Evolutionary conservation across 2,113 vertebrate species (phyloP).

Genomic region (Tragelaphus strepsiceros): DNA sequence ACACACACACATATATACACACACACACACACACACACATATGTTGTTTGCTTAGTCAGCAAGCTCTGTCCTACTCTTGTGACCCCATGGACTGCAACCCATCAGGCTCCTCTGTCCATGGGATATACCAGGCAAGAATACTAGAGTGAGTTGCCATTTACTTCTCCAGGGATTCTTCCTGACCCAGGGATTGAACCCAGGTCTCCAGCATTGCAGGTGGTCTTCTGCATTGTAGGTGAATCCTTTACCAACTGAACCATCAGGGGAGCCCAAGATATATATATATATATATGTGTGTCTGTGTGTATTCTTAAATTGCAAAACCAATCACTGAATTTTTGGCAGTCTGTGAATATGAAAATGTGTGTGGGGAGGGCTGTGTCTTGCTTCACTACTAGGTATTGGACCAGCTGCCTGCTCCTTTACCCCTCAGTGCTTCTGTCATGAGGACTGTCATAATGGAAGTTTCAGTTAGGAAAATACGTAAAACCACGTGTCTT

Average conservation of each 20-base stretch:
- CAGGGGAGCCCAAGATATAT: not conserved
- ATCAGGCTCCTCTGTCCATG: not conserved
- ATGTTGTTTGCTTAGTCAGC: not conserved
- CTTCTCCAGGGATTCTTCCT: not conserved
- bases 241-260: not conserved
- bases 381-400: not conserved
- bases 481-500: not conserved
- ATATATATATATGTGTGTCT: not conserved
- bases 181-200: not conserved
- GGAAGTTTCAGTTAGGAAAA: not conserved
- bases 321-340: not conserved
- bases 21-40: not conserved
- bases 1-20: not conserved
- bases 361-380: too few species aligned
- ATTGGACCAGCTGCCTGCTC: fast-evolving
- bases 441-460: fast-evolving
- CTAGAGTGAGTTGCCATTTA: not conserved
- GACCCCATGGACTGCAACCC: not conserved
- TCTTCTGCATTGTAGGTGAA: not conserved
- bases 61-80: not conserved
- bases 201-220: not conserved
- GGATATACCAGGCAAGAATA: not conserved
- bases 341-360: not conserved
- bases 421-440: not conserved
- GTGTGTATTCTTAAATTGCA: not conserved